Base-by-base conservation (phyloP, 2,888 invertebrate genomes). In the Masnerella sp. region DNA sequence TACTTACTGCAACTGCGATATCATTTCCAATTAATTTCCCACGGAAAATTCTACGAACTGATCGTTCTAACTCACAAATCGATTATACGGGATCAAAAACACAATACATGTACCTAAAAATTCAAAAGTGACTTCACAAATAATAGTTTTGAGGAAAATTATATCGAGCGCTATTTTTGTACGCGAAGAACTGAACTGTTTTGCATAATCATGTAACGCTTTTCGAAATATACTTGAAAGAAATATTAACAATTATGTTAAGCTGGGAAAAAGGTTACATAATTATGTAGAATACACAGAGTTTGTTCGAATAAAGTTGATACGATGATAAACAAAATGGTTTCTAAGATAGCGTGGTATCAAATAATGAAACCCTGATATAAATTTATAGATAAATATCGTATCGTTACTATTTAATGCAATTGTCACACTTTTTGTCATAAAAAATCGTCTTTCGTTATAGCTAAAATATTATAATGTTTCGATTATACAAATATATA, bases 401-500 rank as follows among this genome's bases (percentile, higher is more conserved):
- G 74, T 72, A 79, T 78, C 79, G 78, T 80, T 80, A 80, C 80
- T 73, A 79, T 79, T 78, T 68, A 73, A 76, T 79, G 76, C 80
- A 79, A 74, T 78, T 74, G 73, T 75, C 74, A 79, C 75, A 77
- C 43, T 61, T 77, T 68, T 68, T 68, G 68, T 68, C 68, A 79
- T 79, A 80, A 78, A 80, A 79, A 80, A 79, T 87, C 86, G 84
- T 86, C 84, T 86, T 87, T 85, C 81, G 82, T 86, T 86, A 85
- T 79, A 83, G 81, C 84, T 87, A 87, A 86, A 86, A 85, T 86
- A 85, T 84, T 84, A 84, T 81, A 82, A 86, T 85, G 84, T 81
- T 81, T 86, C 81, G 85, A 80, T 85, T 86, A 86, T 85, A 86
- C 84, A 86, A 83, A 86, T 85, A 86, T 85, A 84, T 83, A 80